A percentile compares a stretch with the other conserved stretches of the same genome.
phyloP scores from a whole-genome alignment of 1,140 invertebrate genomes.

The Spodoptera frugiperda region DNA sequence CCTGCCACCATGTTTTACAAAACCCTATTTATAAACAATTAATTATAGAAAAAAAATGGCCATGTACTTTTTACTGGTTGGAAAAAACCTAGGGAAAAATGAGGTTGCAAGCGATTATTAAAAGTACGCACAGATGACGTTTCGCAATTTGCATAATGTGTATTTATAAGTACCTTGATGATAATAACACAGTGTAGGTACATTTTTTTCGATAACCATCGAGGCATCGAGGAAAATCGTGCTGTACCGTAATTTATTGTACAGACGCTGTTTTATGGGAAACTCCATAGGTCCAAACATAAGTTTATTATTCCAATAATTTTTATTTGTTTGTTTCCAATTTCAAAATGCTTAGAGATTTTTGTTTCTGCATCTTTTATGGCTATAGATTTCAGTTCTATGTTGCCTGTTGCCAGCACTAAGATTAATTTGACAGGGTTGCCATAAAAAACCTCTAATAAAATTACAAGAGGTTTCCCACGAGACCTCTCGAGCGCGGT shows the following conservation, averaged over 20 bases:
- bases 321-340: background rate
- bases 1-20: background rate
- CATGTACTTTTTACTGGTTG: background rate
- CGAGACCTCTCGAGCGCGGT: background rate
- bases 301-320: background rate
- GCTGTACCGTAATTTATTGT: background rate
- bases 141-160: constrained; percentile 8
- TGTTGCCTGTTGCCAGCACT: background rate
- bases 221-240: constrained; percentile 33
- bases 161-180: constrained; percentile 22
- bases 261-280: background rate
- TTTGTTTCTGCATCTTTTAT: no score
- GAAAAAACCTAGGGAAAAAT: constrained; percentile 25
- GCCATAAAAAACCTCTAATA: background rate
- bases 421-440: background rate
- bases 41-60: background rate
- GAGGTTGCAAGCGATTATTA: constrained; percentile 28
- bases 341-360: background rate
- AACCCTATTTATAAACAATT: background rate
- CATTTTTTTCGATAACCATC: constrained; percentile 31
- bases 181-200: background rate
- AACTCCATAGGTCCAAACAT: no score
- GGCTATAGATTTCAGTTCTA: no score
- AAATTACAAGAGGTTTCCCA: background rate
- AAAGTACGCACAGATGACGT: constrained; percentile 2